Evolutionary conservation across 2,797 vertebrate genomes (phyloP), one percentile per base, ranked within the genome.

Genomic region (Acrossocheilus wenchowensis): DNA sequence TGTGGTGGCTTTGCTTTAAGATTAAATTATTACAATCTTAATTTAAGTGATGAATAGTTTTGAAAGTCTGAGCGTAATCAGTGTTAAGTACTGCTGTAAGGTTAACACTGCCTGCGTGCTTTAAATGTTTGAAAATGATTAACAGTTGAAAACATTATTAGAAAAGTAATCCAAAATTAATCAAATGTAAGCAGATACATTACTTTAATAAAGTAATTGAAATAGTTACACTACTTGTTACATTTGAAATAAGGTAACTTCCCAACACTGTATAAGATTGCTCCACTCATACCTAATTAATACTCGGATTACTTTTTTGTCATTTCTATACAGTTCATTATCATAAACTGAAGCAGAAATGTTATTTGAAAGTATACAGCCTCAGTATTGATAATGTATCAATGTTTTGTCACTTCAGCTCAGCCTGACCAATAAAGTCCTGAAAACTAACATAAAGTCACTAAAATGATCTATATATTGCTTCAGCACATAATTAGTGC

Each of bases 401-500:
- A 10, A 17, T 43, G 14, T 10, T 64, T 26, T 45, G 23, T 21
- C 60, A 66, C 7, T 80, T 62, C 17, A 26, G 36, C n/a, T 52
- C 19, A 71, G 64, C 66, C 36, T 77, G 19, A 36, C 36, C 17
- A 41, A 45, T 50, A 64, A 78, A 72, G 80, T 36, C 19, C 41
- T 74, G 45, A 30, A 82, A 81, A 73, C 41, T 69, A 79, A 80
- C 80, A 75, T 86, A 21, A 84, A 77, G 54, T 78, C 73, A 66
- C 39, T 68, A 85, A 79, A 66, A 87, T 84, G 48, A 43, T 48
- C 72, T 81, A 81, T 81, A 52, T 86, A 19, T 64, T 60, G 75
- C 52, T 79, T 57, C 14, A 36, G 81, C 82, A 78, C 60, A 52
- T 71, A 83, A 86, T 72, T 72, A 86, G 36, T 78, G 69, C 54